phyloP scores from a whole-genome alignment of 1,140 invertebrate species.

The Mamestra configurata region DNA sequence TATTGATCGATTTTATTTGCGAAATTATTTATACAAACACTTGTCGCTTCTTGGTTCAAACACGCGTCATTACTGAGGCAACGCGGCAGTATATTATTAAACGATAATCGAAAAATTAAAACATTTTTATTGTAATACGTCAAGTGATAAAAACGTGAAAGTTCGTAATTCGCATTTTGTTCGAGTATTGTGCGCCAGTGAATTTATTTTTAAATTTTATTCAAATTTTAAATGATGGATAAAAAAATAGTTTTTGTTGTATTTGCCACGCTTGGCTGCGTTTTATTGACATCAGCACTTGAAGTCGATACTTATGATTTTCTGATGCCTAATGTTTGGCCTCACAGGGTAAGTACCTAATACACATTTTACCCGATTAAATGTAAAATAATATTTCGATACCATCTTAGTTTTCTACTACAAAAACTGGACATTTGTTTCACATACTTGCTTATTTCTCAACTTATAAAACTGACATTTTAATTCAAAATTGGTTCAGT shows the following conservation, averaged over 20 bases:
- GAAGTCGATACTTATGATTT: conserved; percentile 81
- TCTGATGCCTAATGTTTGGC: conserved; percentile 83
- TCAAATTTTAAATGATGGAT: conserved; percentile 62
- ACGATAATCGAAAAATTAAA: conserved; percentile 41
- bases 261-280: conserved; percentile 56
- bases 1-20: conserved; percentile 64
- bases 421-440: too few relatives aligned
- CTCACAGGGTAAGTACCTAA: conserved; percentile 73
- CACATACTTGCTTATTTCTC: too few relatives aligned
- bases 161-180: not conserved
- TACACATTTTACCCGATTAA: conserved; percentile 29
- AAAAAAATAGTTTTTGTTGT: conserved; percentile 58
- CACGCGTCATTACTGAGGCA: conserved; percentile 48
- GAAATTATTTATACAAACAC: conserved; percentile 71
- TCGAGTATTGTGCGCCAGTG: not conserved
- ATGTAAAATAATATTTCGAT: too few relatives aligned
- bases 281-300: conserved; percentile 60
- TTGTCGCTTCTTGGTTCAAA: conserved; percentile 63
- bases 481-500: too few relatives aligned
- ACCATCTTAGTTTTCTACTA: too few relatives aligned
- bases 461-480: too few relatives aligned
- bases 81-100: conserved; percentile 36
- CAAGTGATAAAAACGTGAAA: not conserved
- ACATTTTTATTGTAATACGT: not conserved
- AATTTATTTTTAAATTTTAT: conserved; percentile 40